phyloP scores from a whole-genome alignment of 2,888 invertebrate genomes.

The Stictocephala bisonia region DNA sequence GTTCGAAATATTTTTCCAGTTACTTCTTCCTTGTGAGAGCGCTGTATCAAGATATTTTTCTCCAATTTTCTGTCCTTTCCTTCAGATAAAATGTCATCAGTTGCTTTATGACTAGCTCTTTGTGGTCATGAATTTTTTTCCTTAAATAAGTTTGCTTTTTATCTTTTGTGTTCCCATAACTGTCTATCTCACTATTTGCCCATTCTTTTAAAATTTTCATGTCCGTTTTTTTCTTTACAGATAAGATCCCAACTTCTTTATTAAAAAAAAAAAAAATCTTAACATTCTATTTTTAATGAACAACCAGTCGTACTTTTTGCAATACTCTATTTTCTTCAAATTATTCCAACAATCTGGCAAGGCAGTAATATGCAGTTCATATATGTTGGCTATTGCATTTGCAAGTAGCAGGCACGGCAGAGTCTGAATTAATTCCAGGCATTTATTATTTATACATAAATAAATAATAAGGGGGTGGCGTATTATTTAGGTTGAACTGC shows the following conservation, averaged over 20 bases:
- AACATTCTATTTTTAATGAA: constrained; percentile 15
- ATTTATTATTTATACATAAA: too few species aligned
- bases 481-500: too few species aligned
- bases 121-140: constrained; percentile 25
- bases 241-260: constrained; percentile 13
- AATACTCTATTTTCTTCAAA: constrained; percentile 2
- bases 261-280: constrained; percentile 4
- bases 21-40: constrained; percentile 21
- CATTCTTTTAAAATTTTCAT: constrained; percentile 34
- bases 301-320: constrained; percentile 3
- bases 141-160: constrained; percentile 25
- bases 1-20: constrained; percentile 26
- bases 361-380: too few species aligned
- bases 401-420: too few species aligned
- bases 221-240: constrained; percentile 12
- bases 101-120: constrained; percentile 18
- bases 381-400: too few species aligned
- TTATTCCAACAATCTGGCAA: too few species aligned
- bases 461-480: too few species aligned
- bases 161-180: constrained; percentile 24
- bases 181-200: constrained; percentile 24
- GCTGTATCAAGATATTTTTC: constrained; percentile 17
- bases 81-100: constrained; percentile 15
- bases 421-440: too few species aligned
- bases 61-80: constrained; percentile 21